Evolutionary conservation across 2,113 vertebrate genomes (phyloP).

Genomic region (Psittacara wagleri): DNA sequence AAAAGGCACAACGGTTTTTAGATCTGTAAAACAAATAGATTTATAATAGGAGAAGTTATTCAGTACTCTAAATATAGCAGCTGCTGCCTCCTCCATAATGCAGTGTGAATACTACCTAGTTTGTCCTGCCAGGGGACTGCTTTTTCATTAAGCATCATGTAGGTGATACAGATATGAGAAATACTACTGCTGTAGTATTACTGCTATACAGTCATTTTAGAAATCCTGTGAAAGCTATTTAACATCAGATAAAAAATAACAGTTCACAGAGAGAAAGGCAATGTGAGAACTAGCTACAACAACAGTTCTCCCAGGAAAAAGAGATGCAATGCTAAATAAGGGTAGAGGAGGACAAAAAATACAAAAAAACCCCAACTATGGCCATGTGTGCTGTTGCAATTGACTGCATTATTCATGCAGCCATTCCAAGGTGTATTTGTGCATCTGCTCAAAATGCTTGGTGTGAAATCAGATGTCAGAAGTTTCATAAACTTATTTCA

Average conservation of each 20-base stretch:
- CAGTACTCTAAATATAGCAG: slow-evolving; percentile 26
- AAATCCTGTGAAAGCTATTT: not conserved
- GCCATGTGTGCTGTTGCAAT: not conserved
- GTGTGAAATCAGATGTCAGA: not conserved
- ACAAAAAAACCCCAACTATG: not conserved
- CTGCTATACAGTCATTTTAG: slow-evolving; percentile 1
- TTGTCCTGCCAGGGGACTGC: slow-evolving; percentile 9
- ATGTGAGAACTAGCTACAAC: not conserved
- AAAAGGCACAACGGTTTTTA: not conserved
- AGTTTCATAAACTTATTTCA: not conserved
- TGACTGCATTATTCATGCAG: not conserved
- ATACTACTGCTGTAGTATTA: not conserved
- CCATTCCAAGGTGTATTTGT: not conserved
- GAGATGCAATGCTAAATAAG: not conserved
- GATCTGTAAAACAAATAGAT: not conserved
- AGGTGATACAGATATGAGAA: not conserved
- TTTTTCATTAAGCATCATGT: not conserved
- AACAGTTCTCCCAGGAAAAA: not conserved
- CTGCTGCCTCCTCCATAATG: slow-evolving; percentile 48
- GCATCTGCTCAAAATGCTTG: not conserved
- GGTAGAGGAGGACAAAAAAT: not conserved
- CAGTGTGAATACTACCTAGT: not conserved
- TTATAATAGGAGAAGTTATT: not conserved
- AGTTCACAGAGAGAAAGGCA: not conserved
- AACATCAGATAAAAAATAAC: not conserved